Evolutionary conservation across 1,140 invertebrate species (phyloP), one percentile per base, ranked within the genome.

Genomic region (Ips nitidus): DNA sequence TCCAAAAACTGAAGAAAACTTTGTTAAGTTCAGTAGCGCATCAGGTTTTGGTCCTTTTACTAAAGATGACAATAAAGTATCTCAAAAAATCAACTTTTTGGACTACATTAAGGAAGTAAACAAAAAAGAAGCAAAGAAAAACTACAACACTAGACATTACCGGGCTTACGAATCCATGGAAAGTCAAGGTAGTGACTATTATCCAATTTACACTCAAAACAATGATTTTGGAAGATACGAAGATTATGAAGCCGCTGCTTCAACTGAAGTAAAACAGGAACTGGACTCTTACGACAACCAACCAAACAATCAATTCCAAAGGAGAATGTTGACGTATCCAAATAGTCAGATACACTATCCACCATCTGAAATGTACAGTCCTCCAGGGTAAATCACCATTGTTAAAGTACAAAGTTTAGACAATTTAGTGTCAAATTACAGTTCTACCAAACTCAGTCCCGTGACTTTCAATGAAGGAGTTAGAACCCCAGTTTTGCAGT

Each of bases 401-500:
- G 7, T 41, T 41, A 41, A n/a, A 4, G 36, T 37, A 47, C 36
- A 4, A 52, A 1, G 6, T n/a, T 45, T 8, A 4, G 22, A 5
- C 60, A 36, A n/a, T 62, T 62, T 38, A 62, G 38, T 5, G 22
- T 22, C 50, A 8, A 50, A 38, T 43, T 69, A 4, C 43, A 70
- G 68, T 39, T 42, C 55, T 37, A 80, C 84, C 0, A 83, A 84
- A 74, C 77, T 83, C 43, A 80, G 79, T 58, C 81, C 83, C 0
- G 79, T 85, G 0, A 83, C 81, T 1, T 84, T 90, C 64, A 90
- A 89, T 73, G 86, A 90, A 73, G 88, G 88, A 50, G 87, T 87
- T 0, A 81, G 90, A 56, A 87, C 88, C 36, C 90, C 90, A 1
- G 88, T 92, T 2, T 80, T 91, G 1, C 89, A 91, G 72, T 92